phyloP scores from a whole-genome alignment of 2,113 vertebrate species.

The Crotalus tigris region DNA sequence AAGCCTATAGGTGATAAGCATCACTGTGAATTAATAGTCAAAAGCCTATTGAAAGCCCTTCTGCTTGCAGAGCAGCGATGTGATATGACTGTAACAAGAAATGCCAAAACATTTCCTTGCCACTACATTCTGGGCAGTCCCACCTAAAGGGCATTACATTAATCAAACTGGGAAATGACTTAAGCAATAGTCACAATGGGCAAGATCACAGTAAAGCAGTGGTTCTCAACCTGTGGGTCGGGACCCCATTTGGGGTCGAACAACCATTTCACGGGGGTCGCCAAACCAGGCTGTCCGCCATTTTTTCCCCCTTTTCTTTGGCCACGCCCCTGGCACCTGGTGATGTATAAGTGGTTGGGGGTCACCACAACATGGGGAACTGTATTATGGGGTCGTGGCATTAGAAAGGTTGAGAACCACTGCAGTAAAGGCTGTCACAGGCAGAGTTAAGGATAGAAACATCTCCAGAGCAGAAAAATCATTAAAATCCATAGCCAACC shows the following conservation, averaged over 20 bases:
- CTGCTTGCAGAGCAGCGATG: no score
- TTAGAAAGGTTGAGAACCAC: no score
- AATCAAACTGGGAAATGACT: background rate
- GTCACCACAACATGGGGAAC: no score
- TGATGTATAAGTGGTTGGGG: no score
- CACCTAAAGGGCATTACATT: background rate
- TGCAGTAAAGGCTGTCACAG: background rate
- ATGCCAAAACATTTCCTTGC: background rate
- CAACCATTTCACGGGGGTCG: no score
- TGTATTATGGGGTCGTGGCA: no score
- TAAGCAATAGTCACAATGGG: background rate
- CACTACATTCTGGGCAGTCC: background rate
- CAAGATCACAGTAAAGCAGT: background rate
- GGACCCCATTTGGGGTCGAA: no score
- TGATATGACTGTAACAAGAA: no score
- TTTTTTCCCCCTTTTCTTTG: no score
- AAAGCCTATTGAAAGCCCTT: background rate
- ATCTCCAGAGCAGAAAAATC: background rate
- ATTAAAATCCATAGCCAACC: background rate
- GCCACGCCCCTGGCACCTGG: no score
- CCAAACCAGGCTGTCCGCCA: no score
- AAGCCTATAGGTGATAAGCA: background rate
- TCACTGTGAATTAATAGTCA: background rate
- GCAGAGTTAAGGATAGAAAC: background rate
- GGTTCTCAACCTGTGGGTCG: no score